Evolutionary conservation across 2,797 vertebrate genomes (phyloP).

Genomic region (Amazona finschi): DNA sequence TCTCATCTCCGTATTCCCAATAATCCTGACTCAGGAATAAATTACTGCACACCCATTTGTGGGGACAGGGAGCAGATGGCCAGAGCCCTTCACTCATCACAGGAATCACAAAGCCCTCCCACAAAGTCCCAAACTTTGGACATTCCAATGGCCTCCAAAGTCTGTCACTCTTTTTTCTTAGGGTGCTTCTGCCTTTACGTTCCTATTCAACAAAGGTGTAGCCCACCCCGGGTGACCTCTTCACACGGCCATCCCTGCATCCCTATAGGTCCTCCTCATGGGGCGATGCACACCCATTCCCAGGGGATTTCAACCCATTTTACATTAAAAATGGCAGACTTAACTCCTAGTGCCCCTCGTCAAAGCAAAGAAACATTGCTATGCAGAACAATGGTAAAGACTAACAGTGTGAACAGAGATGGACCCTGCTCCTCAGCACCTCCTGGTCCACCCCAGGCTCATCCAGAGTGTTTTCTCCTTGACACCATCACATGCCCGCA

Average conservation of each 20-base stretch:
- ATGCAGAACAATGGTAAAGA: neutral
- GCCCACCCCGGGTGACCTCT: neutral
- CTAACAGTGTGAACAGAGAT: neutral
- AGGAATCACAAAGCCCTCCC: neutral
- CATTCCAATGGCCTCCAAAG: neutral
- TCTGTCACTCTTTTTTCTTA: neutral
- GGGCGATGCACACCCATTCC: accelerated
- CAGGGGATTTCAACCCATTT: neutral
- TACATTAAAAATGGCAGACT: neutral
- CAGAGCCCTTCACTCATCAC: neutral
- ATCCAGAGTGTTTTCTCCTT: neutral
- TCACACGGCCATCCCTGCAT: neutral
- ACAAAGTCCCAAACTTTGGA: neutral
- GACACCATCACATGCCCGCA: neutral
- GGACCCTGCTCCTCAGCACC: neutral
- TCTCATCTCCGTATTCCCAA: neutral
- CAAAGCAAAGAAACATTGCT: neutral
- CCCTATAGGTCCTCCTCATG: neutral
- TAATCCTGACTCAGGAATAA: neutral
- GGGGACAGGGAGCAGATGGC: neutral
- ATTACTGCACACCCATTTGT: accelerated
- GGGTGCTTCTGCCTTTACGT: neutral
- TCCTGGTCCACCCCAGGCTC: neutral
- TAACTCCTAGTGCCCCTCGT: neutral
- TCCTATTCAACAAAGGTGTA: neutral